Evolutionary conservation across 2,888 invertebrate genomes (phyloP).

Genomic region (Lypha dubia): DNA sequence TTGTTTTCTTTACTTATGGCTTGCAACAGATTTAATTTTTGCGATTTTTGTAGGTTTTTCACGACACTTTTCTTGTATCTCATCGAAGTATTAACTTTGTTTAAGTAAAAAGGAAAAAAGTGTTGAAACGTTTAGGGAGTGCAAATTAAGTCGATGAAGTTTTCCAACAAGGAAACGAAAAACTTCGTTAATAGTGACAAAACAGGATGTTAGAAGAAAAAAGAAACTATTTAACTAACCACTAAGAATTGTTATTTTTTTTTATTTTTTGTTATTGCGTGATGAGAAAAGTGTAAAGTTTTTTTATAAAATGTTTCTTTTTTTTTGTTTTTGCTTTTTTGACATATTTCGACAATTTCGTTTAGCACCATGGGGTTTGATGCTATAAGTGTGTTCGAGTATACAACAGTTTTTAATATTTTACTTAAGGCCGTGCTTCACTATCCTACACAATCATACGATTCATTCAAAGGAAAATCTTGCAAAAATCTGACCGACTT

Average conservation of each 20-base stretch:
- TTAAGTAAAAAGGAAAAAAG: slow-evolving; percentile 63
- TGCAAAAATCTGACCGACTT: too few species aligned
- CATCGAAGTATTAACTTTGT: slow-evolving; percentile 62
- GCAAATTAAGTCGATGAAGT: slow-evolving; percentile 69
- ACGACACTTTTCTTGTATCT: slow-evolving; percentile 18
- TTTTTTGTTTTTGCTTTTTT: not conserved
- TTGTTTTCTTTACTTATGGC: slow-evolving; percentile 17
- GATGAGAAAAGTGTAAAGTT: slow-evolving; percentile 14
- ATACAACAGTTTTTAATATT: too few species aligned
- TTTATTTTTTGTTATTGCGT: slow-evolving; percentile 30
- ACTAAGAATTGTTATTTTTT: slow-evolving; percentile 47
- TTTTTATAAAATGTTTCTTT: not conserved
- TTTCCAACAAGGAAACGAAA: slow-evolving; percentile 48
- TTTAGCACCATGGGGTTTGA: not conserved
- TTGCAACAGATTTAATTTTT: slow-evolving; percentile 48
- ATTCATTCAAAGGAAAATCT: too few species aligned
- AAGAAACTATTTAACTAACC: slow-evolving; percentile 31
- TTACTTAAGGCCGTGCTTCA: too few species aligned
- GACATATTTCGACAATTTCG: not conserved
- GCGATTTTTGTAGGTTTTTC: slow-evolving; percentile 9
- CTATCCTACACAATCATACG: too few species aligned
- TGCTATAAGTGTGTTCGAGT: too few species aligned
- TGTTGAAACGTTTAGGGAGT: slow-evolving; percentile 70
- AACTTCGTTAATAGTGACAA: slow-evolving; percentile 68
- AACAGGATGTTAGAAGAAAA: slow-evolving; percentile 28